phyloP scores from a whole-genome alignment of 2,888 invertebrate genomes.

The Alsophila aescularia region DNA sequence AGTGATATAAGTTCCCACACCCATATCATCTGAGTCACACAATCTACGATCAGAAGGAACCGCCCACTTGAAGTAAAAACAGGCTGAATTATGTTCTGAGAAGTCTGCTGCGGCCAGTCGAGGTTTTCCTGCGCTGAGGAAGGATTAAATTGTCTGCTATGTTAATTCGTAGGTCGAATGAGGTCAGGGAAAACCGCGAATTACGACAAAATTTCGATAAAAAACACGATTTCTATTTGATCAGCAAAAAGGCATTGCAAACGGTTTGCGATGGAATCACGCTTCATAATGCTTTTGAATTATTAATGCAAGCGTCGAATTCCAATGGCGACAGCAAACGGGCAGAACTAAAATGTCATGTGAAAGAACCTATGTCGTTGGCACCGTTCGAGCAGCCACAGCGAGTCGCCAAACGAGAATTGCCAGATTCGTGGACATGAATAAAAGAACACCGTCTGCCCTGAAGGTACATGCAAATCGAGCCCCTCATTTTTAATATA shows the following conservation, averaged over 20 bases:
- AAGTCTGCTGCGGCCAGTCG: conserved; percentile 50
- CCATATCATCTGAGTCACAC: conserved; percentile 72
- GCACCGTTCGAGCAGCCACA: conserved; percentile 57
- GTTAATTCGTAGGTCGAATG: conserved; percentile 55
- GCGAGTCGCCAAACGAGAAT: conserved; percentile 70
- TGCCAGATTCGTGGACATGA: conserved; percentile 70
- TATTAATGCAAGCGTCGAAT: conserved; percentile 47
- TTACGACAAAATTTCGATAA: conserved; percentile 41
- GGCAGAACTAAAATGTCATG: conserved; percentile 54
- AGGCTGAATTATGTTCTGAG: conserved; percentile 62
- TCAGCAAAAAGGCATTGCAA: conserved; percentile 5
- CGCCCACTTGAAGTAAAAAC: conserved; percentile 72
- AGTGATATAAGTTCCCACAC: conserved; percentile 72
- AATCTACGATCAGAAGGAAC: conserved; percentile 65
- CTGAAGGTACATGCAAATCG: conserved; percentile 65
- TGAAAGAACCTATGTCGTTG: conserved; percentile 61
- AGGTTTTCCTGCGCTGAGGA: conserved; percentile 49
- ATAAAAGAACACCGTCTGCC: conserved; percentile 67
- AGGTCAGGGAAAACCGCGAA: conserved; percentile 47
- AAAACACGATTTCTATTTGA: conserved; percentile 39
- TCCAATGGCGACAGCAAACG: conserved; percentile 45
- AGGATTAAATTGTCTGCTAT: conserved; percentile 57
- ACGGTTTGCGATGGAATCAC: conserved; percentile 35
- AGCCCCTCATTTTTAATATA: conserved; percentile 55
- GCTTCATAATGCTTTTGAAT: conserved; percentile 44